These are phyloP conservation scores for Drosophila quinaria DNA, from an alignment of 2,888 invertebrate genomes.

Conservation along the genomic window DNA sequence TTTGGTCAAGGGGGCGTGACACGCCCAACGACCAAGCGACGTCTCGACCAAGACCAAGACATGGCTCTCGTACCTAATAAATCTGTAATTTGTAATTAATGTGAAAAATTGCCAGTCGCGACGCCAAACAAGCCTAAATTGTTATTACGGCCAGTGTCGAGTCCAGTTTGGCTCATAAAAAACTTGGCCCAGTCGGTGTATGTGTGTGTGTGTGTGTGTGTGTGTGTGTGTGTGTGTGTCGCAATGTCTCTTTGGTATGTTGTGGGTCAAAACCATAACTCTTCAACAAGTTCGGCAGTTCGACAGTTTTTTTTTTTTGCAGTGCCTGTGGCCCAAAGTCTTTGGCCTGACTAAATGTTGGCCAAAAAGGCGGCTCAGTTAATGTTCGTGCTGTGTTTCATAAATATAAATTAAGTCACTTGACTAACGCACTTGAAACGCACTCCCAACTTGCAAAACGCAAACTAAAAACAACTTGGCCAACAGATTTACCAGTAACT, in stretches of 20 bases:
- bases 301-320: conserved; percentile 42
- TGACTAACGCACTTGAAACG: conserved; percentile 70
- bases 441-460: conserved; percentile 46
- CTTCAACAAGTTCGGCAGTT: conserved; percentile 79
- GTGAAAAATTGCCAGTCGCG: conserved; percentile 79
- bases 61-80: conserved; percentile 75
- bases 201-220: conserved; percentile 12
- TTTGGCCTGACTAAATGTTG: conserved; percentile 34
- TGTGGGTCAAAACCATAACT: conserved; percentile 82
- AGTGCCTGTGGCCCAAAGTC: conserved; percentile 50
- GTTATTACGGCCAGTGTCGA: conserved; percentile 64
- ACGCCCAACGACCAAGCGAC: conserved; percentile 34
- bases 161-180: conserved; percentile 61
- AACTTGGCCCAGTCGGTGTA: conserved; percentile 24
- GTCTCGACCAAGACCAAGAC: conserved; percentile 19
- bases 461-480: conserved; percentile 68
- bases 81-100: conserved; percentile 83
- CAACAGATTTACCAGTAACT: conserved; percentile 47
- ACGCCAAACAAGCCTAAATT: conserved; percentile 82
- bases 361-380: conserved; percentile 52
- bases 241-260: conserved; percentile 41
- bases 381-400: conserved; percentile 71
- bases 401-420: conserved; percentile 80
- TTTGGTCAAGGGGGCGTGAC: conserved; percentile 42
- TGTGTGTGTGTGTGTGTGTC: conserved; percentile 33